Conservation (phyloP, 1,140 invertebrate species). For the Diploscapter pachys region DNA sequence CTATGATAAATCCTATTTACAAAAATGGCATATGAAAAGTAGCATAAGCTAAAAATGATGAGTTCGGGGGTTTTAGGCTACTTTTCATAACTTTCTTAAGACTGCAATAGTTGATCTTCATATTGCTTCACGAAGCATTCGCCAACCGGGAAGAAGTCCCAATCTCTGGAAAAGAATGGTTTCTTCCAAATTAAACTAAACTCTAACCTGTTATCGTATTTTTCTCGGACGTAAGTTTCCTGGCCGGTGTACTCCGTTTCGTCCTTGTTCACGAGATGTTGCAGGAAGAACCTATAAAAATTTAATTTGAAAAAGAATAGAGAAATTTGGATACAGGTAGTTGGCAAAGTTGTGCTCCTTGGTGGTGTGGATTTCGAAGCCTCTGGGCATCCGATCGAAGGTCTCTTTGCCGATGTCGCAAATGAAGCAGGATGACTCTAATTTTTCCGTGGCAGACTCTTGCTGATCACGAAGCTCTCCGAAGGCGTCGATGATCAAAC, state of each 20-base stretch:
- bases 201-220: constrained; percentile 84
- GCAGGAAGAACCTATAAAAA: constrained; percentile 79
- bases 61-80: too few relatives aligned
- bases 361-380: constrained; percentile 89
- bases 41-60: too few relatives aligned
- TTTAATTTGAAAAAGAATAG: too few relatives aligned
- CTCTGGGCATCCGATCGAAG: constrained; percentile 92
- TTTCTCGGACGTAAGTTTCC: constrained; percentile 98
- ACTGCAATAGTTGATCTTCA: constrained; percentile 72
- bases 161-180: constrained; percentile 61
- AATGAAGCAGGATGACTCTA: constrained; percentile 99
- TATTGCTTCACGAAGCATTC: constrained; percentile 99
- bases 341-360: constrained; percentile 99
- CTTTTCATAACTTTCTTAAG: constrained; percentile 23
- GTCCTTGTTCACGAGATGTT: constrained; percentile 99
- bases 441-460: constrained; percentile 96
- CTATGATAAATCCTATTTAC: too few relatives aligned
- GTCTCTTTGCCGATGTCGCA: constrained; percentile 98
- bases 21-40: too few relatives aligned
- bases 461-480: constrained; percentile 98
- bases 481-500: constrained; percentile 99
- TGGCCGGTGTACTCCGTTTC: constrained; percentile 90
- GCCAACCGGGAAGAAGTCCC: constrained; percentile 73
- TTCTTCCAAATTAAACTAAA: not conserved
- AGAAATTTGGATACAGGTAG: constrained; percentile 73